Conservation (phyloP, 2,888 invertebrate genomes). For the Chrysolina oricalcia region DNA sequence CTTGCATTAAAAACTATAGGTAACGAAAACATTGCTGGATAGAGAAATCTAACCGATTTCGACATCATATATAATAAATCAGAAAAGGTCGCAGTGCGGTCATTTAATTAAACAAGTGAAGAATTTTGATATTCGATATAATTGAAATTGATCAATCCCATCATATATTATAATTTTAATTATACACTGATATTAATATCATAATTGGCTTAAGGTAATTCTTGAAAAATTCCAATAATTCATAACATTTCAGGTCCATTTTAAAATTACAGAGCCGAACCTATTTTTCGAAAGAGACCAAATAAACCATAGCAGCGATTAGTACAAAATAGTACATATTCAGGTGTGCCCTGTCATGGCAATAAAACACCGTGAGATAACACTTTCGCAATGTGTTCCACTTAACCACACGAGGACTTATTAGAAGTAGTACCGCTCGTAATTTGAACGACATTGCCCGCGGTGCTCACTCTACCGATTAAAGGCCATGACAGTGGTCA, state of each 20-base stretch:
- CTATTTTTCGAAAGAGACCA: slow-evolving; percentile 31
- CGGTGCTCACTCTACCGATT: slow-evolving; percentile 45
- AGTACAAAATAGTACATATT: slow-evolving; percentile 20
- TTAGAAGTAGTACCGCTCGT: slow-evolving; percentile 36
- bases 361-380: slow-evolving; percentile 42
- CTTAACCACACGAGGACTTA: slow-evolving; percentile 36
- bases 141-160: not conserved
- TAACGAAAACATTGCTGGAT: too few species aligned
- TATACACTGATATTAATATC: not conserved
- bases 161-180: not conserved
- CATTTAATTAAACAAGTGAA: too few species aligned
- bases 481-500: slow-evolving; percentile 45
- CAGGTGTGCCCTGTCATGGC: slow-evolving; percentile 50
- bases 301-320: slow-evolving; percentile 9
- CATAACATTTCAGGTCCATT: slow-evolving; percentile 12
- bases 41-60: too few species aligned
- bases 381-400: slow-evolving; percentile 53
- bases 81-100: too few species aligned
- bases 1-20: too few species aligned
- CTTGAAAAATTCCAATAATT: not conserved
- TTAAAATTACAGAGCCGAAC: slow-evolving; percentile 30
- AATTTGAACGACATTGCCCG: slow-evolving; percentile 46
- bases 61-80: too few species aligned
- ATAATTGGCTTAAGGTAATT: slow-evolving; percentile 22
- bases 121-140: too few species aligned